A percentile compares a stretch with the other conserved stretches of the same genome.
Conservation (phyloP, 2,113 vertebrate genomes). For the Peromyscus californicus region DNA sequence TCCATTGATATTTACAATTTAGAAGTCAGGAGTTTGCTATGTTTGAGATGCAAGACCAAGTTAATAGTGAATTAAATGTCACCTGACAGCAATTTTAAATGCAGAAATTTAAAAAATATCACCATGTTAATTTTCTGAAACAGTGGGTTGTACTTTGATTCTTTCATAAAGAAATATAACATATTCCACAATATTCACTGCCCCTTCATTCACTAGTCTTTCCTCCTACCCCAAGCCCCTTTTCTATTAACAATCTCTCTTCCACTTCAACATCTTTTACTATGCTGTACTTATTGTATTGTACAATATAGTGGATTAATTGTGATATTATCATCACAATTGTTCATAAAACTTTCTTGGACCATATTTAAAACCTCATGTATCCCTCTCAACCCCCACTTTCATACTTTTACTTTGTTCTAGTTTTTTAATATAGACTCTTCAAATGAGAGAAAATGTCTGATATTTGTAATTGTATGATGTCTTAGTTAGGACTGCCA, state of each 20-base stretch:
- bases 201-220: neutral
- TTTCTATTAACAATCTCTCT: neutral
- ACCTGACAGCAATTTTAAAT: neutral
- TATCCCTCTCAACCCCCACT: no score
- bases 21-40: neutral
- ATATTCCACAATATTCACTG: neutral
- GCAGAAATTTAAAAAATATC: neutral
- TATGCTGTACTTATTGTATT: neutral
- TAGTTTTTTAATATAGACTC: neutral
- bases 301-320: neutral
- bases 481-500: neutral
- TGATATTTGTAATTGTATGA: neutral
- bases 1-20: neutral
- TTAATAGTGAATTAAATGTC: neutral
- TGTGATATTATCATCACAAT: neutral
- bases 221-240: fast-evolving
- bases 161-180: neutral
- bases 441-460: neutral
- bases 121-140: neutral
- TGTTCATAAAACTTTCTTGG: neutral
- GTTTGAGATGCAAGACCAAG: neutral
- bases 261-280: neutral
- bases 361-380: neutral
- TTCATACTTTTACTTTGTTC: neutral
- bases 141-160: neutral